Base-by-base conservation (phyloP, 2,888 invertebrate species). In the Volucella zonaria region DNA sequence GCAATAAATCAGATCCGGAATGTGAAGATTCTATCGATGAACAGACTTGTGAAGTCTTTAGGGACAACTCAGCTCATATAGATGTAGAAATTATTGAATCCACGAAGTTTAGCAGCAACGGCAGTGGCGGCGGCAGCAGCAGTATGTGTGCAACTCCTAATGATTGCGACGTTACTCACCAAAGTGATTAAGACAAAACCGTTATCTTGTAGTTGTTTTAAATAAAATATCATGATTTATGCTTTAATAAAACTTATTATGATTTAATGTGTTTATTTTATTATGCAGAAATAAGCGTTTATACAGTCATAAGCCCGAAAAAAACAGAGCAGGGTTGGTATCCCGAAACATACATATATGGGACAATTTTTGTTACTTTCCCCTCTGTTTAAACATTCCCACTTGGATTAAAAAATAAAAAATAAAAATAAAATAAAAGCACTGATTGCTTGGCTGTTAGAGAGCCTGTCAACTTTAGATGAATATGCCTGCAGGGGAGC, bases 81-180 rank as follows among this genome's bases (percentile, higher is more conserved):
- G 92, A 92, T 86, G 92, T 91, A n/a, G 92, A 92, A 87, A 89
- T 92, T 49, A 89, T 91, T 31, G 91, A 92, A 61, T 91, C 91
- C 6, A 90, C 90, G 42, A 91, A 91, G 67, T 90, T 90, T 70
- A 89, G 90, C 23, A 90, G 87, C 12, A 90, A 91, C 59, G 89
- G 89, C 54, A 89, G 89, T 42, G 90, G 88, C 45, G 90, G 89
- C 73, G 89, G 89, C 52, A 89, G 89, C 42, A 90, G 88, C 45
- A 90, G 89, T 74, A 89, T 89, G 23, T 90, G 90, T 80, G 88
- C 89, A 58, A 90, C 90, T 64, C 89, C 90, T n/a, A 90, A 90
- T 70, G 88, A 88, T 11, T 88, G 89, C 8, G 90, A 90, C 12
- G 87, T 90, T 42, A 90, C 90, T 2, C 86, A 86, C 62, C 91